Percentiles rank a stretch among this genome's conserved stretches.
Evolutionary conservation across 2,888 invertebrate species (phyloP).

Genomic region (Chesias legatella): DNA sequence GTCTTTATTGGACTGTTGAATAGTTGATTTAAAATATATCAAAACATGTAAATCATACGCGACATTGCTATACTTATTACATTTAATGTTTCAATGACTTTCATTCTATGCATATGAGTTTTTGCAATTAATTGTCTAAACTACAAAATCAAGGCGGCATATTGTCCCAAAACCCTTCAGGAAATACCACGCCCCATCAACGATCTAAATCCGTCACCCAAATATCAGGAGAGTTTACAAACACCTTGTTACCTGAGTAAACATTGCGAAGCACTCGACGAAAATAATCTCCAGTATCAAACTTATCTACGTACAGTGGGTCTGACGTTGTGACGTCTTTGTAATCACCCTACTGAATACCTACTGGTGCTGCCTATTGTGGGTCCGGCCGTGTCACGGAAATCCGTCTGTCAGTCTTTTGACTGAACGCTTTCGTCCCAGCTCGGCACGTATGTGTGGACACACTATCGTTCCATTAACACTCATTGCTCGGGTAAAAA

Average conservation of each 20-base stretch:
- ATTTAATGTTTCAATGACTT: too few species aligned
- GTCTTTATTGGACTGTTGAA: too few species aligned
- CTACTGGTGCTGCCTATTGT: too few species aligned
- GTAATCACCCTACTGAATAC: constrained; percentile 35
- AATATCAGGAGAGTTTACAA: constrained; percentile 18
- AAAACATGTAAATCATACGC: too few species aligned
- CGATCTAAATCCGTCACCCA: constrained; percentile 10
- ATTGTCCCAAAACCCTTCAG: too few species aligned
- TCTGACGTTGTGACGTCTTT: constrained; percentile 19
- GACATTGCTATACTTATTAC: too few species aligned
- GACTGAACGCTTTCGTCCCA: constrained; percentile 26
- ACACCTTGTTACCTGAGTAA: constrained; percentile 25
- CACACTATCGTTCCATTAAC: constrained; percentile 25
- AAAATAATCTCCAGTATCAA: constrained; percentile 23
- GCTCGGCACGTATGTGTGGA: constrained; percentile 23
- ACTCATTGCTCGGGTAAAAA: constrained; percentile 21
- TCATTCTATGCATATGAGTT: too few species aligned
- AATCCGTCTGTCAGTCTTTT: constrained; percentile 49
- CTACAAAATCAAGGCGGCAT: too few species aligned
- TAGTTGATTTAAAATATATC: too few species aligned
- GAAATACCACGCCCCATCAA: background rate
- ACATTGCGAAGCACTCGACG: constrained; percentile 15
- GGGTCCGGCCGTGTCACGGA: constrained; percentile 33
- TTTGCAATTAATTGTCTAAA: too few species aligned
- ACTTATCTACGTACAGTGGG: constrained; percentile 13